These are phyloP conservation scores for Chaenocephalus aceratus DNA, from an alignment of 2,113 vertebrate species.

Conservation along the genomic window DNA sequence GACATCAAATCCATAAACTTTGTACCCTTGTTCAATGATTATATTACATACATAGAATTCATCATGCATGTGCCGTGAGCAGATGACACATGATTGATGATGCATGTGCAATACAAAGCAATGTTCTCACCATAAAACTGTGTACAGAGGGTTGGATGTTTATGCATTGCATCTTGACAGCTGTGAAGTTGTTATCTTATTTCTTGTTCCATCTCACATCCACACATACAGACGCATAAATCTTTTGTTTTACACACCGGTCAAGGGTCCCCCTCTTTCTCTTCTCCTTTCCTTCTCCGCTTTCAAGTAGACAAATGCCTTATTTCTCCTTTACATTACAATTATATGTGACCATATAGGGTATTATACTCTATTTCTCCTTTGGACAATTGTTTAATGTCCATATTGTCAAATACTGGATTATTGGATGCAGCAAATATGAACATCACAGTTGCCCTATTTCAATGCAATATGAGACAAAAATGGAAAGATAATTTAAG, in stretches of 20 bases:
- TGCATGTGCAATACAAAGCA: not conserved
- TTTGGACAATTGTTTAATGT: conserved; percentile 7
- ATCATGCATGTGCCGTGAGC: not conserved
- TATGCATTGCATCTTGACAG: conserved; percentile 6
- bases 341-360: not conserved
- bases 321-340: not conserved
- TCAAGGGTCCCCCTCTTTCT: not conserved
- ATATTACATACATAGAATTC: not conserved
- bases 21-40: not conserved
- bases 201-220: conserved; percentile 6
- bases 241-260: not conserved
- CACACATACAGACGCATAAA: not conserved
- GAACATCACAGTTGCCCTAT: not conserved
- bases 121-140: not conserved
- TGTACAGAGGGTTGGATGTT: not conserved
- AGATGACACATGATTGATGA: conserved; percentile 10
- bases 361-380: not conserved
- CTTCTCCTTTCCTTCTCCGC: not conserved
- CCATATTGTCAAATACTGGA: not conserved
- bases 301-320: not conserved
- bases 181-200: not conserved
- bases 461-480: not conserved
- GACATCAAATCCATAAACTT: conserved; percentile 4
- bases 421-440: not conserved
- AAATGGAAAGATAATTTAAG: not conserved